Evolutionary conservation across 2,888 invertebrate species (phyloP).

Genomic region (Hydropsyche betteni): DNA sequence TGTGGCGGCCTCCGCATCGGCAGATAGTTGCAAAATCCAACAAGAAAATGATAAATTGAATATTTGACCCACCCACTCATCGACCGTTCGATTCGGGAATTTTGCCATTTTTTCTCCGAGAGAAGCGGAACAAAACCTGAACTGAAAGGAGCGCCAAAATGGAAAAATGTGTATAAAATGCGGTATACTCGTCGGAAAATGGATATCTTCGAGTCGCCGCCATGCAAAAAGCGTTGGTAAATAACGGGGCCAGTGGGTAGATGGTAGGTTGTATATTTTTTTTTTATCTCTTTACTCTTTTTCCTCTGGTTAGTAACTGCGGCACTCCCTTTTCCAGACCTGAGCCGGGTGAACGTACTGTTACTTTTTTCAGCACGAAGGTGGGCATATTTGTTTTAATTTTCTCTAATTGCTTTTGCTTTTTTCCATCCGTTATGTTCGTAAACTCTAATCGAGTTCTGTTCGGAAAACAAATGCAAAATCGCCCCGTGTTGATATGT

Average conservation of each 20-base stretch:
- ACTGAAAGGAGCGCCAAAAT: background rate
- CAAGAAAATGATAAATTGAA: conserved; percentile 32
- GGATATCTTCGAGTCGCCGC: conserved; percentile 8
- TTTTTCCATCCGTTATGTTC: background rate
- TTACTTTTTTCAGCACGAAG: background rate
- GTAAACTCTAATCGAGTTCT: conserved; percentile 20
- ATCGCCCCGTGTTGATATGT: background rate
- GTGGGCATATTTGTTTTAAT: conserved; percentile 35
- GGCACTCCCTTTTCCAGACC: conserved; percentile 19
- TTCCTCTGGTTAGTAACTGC: background rate
- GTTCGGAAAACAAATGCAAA: background rate
- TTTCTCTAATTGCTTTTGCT: conserved; percentile 32
- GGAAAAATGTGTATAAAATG: conserved; percentile 6
- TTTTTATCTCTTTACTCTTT: background rate
- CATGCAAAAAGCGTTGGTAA: conserved; percentile 13
- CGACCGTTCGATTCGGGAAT: background rate
- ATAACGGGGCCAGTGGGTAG: background rate
- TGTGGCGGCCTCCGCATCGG: background rate
- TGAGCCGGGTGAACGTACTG: background rate
- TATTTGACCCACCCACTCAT: conserved; percentile 1
- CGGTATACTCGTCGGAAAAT: background rate
- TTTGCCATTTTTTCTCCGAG: too few relatives aligned
- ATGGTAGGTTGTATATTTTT: background rate
- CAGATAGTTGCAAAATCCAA: conserved; percentile 29
- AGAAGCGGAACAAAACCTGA: background rate